Evolutionary conservation across 2,113 vertebrate genomes (phyloP), one percentile per base, ranked within the genome.

Genomic region (Tragelaphus buxtoni): DNA sequence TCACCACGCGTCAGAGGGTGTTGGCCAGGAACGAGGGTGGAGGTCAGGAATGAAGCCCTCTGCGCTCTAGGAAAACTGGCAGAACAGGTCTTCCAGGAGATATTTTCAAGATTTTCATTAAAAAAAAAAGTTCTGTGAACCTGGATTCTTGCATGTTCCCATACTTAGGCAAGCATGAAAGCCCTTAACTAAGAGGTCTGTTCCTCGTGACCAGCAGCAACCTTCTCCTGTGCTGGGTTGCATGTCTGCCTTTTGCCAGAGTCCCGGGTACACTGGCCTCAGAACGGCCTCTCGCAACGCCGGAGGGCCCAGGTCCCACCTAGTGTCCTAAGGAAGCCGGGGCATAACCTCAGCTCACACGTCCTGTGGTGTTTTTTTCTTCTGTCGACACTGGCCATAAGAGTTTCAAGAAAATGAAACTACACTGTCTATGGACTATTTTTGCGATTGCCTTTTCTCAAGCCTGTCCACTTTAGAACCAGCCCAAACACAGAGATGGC

Each of bases 361-460:
- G 51, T 35, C n/a, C 7, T 5, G 22, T 16, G 16, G 79, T 3
- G 20, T 39, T 22, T 26, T 55, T 22, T 14, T 24, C 51, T 9
- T 24, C n/a, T 8, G 7, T 26, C 1, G 0, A 55, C 51, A 9
- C n/a, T 16, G 82, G 18, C 10, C 3, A 0, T 22, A 13, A 85
- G 69, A 42, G 51, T 28, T 85, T 94, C 12, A 45, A 14, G 39
- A n/a, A 63, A 83, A 83, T 51, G 45, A 16, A 35, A 7, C 7
- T 32, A 51, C 45, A 55, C 17, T 9, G 45, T 49, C 51, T 53
- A 10, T 42, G 42, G 56, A 32, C 35, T 65, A 30, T 9, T 79
- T 82, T 86, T 47, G 47, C 17, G 3, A 28, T 26, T 10, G 45
- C 7, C 22, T 80, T 42, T 60, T 81, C 61, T 69, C 45, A 53